Conservation (phyloP, 37 sponge, comb jelly and placozoan species). For the Tethya wilhelma region DNA sequence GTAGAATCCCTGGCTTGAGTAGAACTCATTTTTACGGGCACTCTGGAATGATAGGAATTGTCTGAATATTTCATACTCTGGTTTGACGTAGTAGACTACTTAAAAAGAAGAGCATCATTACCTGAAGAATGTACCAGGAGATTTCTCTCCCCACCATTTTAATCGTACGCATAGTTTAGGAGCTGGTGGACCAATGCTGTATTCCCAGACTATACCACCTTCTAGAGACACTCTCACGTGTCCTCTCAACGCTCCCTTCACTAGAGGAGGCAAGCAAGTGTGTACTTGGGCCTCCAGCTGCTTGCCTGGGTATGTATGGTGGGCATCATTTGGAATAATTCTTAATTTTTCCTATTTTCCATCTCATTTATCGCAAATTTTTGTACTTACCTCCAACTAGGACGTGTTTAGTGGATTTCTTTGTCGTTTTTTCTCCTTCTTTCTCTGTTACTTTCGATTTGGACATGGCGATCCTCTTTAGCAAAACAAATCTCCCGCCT, state of each 20-base stretch:
- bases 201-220: slow-evolving; percentile 55
- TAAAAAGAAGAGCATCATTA: background rate
- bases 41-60: background rate
- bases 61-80: background rate
- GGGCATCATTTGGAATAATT: background rate
- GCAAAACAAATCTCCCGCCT: too few species aligned
- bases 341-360: background rate
- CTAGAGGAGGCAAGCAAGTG: slow-evolving; percentile 75
- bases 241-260: slow-evolving; percentile 55
- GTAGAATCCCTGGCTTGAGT: background rate
- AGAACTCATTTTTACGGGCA: background rate
- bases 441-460: background rate
- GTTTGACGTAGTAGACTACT: background rate
- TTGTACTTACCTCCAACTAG: background rate
- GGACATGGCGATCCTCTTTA: background rate
- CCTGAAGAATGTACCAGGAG: slow-evolving; percentile 70
- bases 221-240: slow-evolving; percentile 38
- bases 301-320: background rate
- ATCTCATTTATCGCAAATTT: background rate
- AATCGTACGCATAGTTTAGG: slow-evolving; percentile 50
- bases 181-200: slow-evolving; percentile 66
- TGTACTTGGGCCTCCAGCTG: slow-evolving; percentile 42
- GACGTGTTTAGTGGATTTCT: too few species aligned
- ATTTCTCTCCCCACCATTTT: slow-evolving; percentile 86
- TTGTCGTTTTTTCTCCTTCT: background rate